Base-by-base conservation (phyloP, 2,113 vertebrate species). In the Alouatta palliata region DNA sequence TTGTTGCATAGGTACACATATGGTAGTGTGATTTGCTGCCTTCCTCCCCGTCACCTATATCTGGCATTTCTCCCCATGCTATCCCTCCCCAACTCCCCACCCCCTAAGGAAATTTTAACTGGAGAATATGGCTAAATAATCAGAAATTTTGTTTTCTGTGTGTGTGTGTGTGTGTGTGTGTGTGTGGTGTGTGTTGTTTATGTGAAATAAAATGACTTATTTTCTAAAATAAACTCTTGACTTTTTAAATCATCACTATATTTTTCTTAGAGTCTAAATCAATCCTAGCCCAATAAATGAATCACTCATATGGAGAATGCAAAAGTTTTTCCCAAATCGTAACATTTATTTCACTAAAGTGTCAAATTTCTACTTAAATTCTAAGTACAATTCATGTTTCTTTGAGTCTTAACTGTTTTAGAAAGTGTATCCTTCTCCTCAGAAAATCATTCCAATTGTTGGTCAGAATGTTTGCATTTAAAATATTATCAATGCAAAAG, bases 201-300 rank as follows among this genome's bases (percentile, higher is more conserved):
- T n/a, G 4, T 75, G 13, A 49, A 20, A 83, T 47, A 77, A 76
- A 85, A 49, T 76, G 54, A 7, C 10, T 43, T 54, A 70, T 88
- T 90, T 85, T 86, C 45, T 87, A 76, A 92, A 90, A 64, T 80
- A 95, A 75, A 61, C 16, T 56, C 37, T 70, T 73, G 47, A 70
- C 3, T 64, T 56, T 76, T 66, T 37, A 40, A n/a, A 88, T 0
- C 21, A 21, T 80, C n/a, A 40, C 35, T 76, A 54, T 77, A 23
- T 77, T 49, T 66, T 91, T 37, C 23, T 80, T 80, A 47, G 82
- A 84, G 27, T 3, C 20, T 16, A 83, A 92, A 64, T 61, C 25
- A 71, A 54, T 37, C 14, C 20, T 23, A 58, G 6, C 11, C 52
- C 90, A 85, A 56, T 45, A 76, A 37, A 64, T 83, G 56, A 71